Evolutionary conservation across 1,140 invertebrate genomes (phyloP).

Genomic region (Hypothenemus hampei): DNA sequence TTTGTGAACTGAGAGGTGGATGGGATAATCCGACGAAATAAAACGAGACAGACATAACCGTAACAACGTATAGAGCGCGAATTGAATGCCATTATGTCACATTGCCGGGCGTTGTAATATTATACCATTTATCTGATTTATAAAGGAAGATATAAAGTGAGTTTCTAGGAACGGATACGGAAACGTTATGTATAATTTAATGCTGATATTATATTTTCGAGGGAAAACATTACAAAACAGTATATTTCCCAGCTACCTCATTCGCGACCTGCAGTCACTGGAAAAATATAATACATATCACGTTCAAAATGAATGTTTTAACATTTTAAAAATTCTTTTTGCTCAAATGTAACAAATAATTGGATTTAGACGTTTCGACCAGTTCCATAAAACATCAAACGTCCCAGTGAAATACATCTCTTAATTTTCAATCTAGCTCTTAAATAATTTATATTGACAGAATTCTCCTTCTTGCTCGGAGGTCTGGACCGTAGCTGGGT

Average conservation of each 20-base stretch:
- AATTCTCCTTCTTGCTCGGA: background rate
- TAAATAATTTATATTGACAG: constrained; percentile 12
- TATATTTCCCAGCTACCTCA: constrained; percentile 4
- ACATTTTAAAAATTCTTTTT: too few relatives aligned
- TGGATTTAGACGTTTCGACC: too few relatives aligned
- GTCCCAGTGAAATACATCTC: background rate
- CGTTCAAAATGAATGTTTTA: too few relatives aligned
- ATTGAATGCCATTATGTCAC: constrained; percentile 7
- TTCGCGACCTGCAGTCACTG: background rate
- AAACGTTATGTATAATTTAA: constrained; percentile 13
- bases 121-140: constrained; percentile 16
- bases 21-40: background rate
- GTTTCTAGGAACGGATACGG: constrained; percentile 9
- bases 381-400: background rate
- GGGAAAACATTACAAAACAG: constrained; percentile 2
- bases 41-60: constrained; percentile 15
- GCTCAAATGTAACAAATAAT: too few relatives aligned
- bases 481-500: background rate
- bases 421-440: constrained; percentile 6
- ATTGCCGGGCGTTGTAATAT: constrained; percentile 2
- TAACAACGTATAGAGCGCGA: constrained; percentile 4
- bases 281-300: too few relatives aligned
- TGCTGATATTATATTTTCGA: constrained; percentile 15
- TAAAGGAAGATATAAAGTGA: constrained; percentile 15
- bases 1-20: constrained; percentile 8